Evolutionary conservation across 2,113 vertebrate genomes (phyloP).

Genomic region (Callorhinus ursinus): DNA sequence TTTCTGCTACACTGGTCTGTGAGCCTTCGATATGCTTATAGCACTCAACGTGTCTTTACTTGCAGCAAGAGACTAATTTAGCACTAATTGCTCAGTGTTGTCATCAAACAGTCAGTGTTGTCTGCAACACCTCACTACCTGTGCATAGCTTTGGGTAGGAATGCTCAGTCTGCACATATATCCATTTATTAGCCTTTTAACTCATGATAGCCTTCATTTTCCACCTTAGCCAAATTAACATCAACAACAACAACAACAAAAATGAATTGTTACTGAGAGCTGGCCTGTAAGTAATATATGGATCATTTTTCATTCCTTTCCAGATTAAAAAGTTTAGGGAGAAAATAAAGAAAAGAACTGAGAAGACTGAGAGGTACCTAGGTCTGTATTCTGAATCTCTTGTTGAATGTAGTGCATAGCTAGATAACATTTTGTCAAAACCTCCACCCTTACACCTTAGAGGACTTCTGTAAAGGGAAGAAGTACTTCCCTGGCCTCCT

Average conservation of each 20-base stretch:
- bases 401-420: neutral
- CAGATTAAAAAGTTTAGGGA: neutral
- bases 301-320: neutral
- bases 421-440: neutral
- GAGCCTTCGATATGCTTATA: neutral
- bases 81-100: neutral
- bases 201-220: neutral
- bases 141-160: neutral
- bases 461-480: neutral
- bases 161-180: neutral
- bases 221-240: neutral
- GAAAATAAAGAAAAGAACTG: neutral
- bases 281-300: neutral
- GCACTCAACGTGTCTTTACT: neutral
- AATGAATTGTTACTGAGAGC: neutral
- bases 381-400: neutral
- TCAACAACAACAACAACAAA: neutral
- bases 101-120: neutral
- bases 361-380: neutral
- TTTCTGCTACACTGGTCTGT: neutral
- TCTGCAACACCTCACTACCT: neutral
- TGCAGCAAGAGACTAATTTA: neutral
- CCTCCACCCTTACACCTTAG: neutral
- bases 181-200: neutral
- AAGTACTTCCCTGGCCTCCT: neutral